A percentile compares a stretch with the other conserved stretches of the same genome.
Conservation (phyloP, 2,888 invertebrate species). For the Altica lythri region DNA sequence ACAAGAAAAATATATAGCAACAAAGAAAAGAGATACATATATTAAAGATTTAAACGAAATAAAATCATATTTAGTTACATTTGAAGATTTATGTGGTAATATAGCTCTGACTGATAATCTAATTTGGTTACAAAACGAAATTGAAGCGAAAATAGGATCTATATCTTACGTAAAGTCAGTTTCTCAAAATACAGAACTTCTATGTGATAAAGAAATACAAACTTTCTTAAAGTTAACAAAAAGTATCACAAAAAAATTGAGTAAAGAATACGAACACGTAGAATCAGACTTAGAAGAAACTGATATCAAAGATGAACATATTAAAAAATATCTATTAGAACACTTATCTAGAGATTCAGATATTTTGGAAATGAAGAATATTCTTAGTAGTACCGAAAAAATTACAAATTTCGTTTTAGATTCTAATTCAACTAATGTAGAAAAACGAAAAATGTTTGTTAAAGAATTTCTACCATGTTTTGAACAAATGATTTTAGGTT, state of each 20-base stretch:
- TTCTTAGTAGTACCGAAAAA: slow-evolving; percentile 49
- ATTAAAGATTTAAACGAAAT: slow-evolving; percentile 23
- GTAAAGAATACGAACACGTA: slow-evolving; percentile 43
- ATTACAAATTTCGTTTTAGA: slow-evolving; percentile 57
- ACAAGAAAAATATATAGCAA: slow-evolving; percentile 43
- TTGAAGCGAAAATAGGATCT: slow-evolving; percentile 1
- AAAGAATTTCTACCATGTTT: slow-evolving; percentile 67
- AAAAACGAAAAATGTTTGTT: slow-evolving; percentile 41
- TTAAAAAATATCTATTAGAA: slow-evolving; percentile 69
- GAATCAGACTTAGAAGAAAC: slow-evolving; percentile 51
- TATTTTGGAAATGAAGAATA: slow-evolving; percentile 61
- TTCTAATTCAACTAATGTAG: slow-evolving; percentile 47
- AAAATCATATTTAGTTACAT: slow-evolving; percentile 19
- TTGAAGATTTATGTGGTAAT: slow-evolving; percentile 26
- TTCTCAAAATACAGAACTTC: too few relatives aligned
- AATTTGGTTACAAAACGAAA: slow-evolving; percentile 27
- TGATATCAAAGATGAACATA: slow-evolving; percentile 63
- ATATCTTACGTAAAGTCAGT: too few relatives aligned
- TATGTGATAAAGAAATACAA: too few relatives aligned
- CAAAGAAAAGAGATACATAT: slow-evolving; percentile 44
- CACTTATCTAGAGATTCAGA: slow-evolving; percentile 67
- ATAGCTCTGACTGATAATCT: slow-evolving; percentile 22
- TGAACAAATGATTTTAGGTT: slow-evolving; percentile 74
- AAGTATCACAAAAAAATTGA: slow-evolving; percentile 33
- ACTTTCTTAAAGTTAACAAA: slow-evolving; percentile 1